Conservation (phyloP, 2,888 invertebrate genomes). For the Plebejus melissa region DNA sequence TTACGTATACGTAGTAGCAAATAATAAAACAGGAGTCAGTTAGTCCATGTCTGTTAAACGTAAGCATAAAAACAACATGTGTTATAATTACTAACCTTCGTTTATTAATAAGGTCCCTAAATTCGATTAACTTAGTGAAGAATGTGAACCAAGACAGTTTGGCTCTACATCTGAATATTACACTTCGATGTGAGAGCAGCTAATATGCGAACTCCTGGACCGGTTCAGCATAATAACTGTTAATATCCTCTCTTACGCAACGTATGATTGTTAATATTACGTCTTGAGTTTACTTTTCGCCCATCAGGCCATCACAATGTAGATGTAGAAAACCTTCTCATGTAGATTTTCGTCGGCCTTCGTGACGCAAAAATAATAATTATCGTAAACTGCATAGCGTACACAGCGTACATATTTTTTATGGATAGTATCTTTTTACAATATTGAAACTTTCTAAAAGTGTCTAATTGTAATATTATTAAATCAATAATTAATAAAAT, state of each 20-base stretch:
- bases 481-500: not conserved
- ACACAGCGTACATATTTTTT: no score
- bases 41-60: no score
- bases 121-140: no score
- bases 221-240: slow-evolving; percentile 30
- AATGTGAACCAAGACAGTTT: not conserved
- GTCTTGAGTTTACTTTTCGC: slow-evolving; percentile 5
- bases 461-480: no score
- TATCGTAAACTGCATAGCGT: not conserved
- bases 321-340: not conserved
- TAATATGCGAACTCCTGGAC: slow-evolving; percentile 14
- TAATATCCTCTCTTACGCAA: slow-evolving; percentile 31
- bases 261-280: slow-evolving; percentile 21
- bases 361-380: not conserved
- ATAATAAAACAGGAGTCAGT: no score
- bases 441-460: not conserved
- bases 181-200: slow-evolving; percentile 3
- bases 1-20: no score
- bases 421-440: not conserved
- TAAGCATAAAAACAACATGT: no score
- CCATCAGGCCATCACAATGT: not conserved
- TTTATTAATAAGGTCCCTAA: no score
- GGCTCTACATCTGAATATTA: not conserved
- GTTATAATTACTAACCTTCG: no score
- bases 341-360: not conserved